Percentiles rank a stretch among this genome's conserved stretches.
These are phyloP conservation scores for Epistrophella euchroma DNA, from an alignment of 2,888 invertebrate species.

Conservation along the genomic window DNA sequence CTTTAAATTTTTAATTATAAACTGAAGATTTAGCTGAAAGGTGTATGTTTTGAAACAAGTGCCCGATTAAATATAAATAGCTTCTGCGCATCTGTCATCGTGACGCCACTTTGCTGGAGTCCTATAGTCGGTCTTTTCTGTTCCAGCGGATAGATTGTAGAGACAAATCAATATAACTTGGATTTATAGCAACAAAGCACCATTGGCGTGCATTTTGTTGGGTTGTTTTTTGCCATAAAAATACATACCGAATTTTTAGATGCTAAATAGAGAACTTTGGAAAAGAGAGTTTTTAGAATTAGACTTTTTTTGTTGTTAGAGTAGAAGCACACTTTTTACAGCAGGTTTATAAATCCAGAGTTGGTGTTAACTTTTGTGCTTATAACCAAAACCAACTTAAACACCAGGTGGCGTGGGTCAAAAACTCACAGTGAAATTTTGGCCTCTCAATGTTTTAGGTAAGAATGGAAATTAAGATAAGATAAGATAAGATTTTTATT, in stretches of 20 bases:
- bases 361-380: no score
- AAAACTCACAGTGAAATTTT: no score
- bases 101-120: slow-evolving; percentile 59
- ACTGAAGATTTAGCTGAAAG: slow-evolving; percentile 30
- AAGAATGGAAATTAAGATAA: no score
- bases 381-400: no score
- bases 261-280: no score
- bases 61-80: slow-evolving; percentile 34
- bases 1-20: not conserved
- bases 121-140: slow-evolving; percentile 66
- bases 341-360: no score
- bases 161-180: slow-evolving; percentile 68
- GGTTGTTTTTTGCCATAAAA: slow-evolving; percentile 1
- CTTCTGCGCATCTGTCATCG: slow-evolving; percentile 70
- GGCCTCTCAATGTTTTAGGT: no score
- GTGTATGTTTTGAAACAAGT: slow-evolving; percentile 58
- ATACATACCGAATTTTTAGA: not conserved
- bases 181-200: slow-evolving; percentile 33
- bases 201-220: slow-evolving; percentile 47
- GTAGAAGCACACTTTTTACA: no score
- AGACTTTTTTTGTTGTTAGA: no score
- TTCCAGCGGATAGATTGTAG: slow-evolving; percentile 50
- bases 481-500: no score
- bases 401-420: no score
- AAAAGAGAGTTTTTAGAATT: no score